Evolutionary conservation across 64 coral and sea anemone species (phyloP).

Genomic region (Stichodactyla helianthus): DNA sequence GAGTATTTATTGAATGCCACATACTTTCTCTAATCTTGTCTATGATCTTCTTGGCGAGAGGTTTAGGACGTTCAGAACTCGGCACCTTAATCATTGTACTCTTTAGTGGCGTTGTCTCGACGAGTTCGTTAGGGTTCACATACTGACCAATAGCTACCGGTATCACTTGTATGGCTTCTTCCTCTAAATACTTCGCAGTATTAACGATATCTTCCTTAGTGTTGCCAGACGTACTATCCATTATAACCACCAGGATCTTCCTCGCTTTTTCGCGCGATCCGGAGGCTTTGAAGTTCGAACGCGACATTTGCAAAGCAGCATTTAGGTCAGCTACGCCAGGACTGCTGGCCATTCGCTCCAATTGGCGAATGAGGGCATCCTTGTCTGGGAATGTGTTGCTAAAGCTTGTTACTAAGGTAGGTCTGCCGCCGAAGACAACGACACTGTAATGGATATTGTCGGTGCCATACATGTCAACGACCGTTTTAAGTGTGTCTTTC

Average conservation of each 20-base stretch:
- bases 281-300: slow-evolving; percentile 40
- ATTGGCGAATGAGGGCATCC: slow-evolving; percentile 19
- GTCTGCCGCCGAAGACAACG: slow-evolving; percentile 44
- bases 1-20: background rate
- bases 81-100: slow-evolving; percentile 45
- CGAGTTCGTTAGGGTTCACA: slow-evolving; percentile 50
- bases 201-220: slow-evolving; percentile 26
- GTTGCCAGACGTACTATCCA: slow-evolving; percentile 61
- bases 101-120: slow-evolving; percentile 45
- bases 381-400: slow-evolving; percentile 42
- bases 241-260: slow-evolving; percentile 74
- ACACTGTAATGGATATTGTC: slow-evolving; percentile 59
- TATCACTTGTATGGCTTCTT: slow-evolving; percentile 50
- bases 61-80: slow-evolving; percentile 36
- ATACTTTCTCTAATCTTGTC: slow-evolving; percentile 61
- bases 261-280: slow-evolving; percentile 64
- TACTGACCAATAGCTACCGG: slow-evolving; percentile 61
- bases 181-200: slow-evolving; percentile 52
- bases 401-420: slow-evolving; percentile 32
- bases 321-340: slow-evolving; percentile 44
- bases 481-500: slow-evolving; percentile 51
- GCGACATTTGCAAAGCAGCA: slow-evolving; percentile 36
- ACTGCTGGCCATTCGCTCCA: slow-evolving; percentile 31
- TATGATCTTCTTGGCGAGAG: slow-evolving; percentile 55
- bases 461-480: slow-evolving; percentile 47